Evolutionary conservation across 2,113 vertebrate species (phyloP).

Genomic region (Solea solea): DNA sequence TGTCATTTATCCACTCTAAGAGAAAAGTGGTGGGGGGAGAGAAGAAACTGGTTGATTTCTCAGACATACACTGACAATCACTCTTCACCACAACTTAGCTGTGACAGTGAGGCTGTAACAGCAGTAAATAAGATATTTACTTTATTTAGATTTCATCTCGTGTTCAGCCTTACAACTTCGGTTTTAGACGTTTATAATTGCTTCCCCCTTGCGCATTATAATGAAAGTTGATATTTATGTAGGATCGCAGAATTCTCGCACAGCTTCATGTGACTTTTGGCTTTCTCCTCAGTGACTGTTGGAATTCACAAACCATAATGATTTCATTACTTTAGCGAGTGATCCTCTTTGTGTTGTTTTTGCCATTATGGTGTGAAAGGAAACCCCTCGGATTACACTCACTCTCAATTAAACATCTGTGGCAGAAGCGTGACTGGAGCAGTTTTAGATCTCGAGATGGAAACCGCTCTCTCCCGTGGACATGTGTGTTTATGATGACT

Average conservation of each 20-base stretch:
- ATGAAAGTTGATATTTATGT: not conserved
- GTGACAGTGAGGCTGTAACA: not conserved
- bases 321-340: no score
- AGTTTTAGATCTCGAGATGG: not conserved
- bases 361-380: no score
- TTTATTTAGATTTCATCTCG: no score
- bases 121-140: no score
- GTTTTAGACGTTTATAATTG: no score
- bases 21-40: no score
- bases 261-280: not conserved
- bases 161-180: no score
- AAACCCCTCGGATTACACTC: not conserved
- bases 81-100: not conserved
- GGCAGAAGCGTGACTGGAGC: not conserved
- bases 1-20: conserved; percentile 33
- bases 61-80: conserved; percentile 13
- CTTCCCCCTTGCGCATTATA: no score
- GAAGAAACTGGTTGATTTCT: conserved; percentile 30
- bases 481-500: not conserved
- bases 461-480: not conserved
- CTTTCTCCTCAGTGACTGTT: not conserved
- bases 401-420: conserved; percentile 8
- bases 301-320: no score
- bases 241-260: not conserved
- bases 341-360: not conserved